A percentile compares a stretch with the other conserved stretches of the same genome.
These are phyloP conservation scores for Disparrhopalites patrizii DNA, from an alignment of 2,888 invertebrate species.

Conservation along the genomic window DNA sequence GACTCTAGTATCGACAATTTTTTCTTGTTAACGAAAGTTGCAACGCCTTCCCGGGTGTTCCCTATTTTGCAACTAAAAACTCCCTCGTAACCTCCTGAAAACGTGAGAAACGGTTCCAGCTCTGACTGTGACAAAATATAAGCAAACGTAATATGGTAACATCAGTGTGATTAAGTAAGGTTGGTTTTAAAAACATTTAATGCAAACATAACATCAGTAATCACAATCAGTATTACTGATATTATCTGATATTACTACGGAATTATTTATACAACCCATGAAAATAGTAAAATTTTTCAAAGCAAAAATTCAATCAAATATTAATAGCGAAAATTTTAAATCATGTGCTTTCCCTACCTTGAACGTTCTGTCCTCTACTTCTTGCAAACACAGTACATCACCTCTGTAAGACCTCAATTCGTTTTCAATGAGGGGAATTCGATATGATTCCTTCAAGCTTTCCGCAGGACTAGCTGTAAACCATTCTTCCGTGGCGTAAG, in stretches of 20 bases:
- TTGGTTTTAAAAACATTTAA: constrained; percentile 22
- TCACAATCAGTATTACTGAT: no score
- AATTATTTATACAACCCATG: no score
- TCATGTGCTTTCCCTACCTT: constrained; percentile 48
- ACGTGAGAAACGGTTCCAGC: constrained; percentile 34
- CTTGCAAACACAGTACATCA: constrained; percentile 87
- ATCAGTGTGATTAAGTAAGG: no score
- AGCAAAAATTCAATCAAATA: no score
- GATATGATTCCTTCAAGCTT: constrained; percentile 76
- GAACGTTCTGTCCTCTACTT: constrained; percentile 80
- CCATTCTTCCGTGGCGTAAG: constrained; percentile 80
- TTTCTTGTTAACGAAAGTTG: constrained; percentile 67
- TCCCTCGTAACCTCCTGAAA: constrained; percentile 52
- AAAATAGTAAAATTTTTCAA: no score
- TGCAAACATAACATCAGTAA: not conserved
- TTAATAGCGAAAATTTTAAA: not conserved
- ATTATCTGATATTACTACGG: no score
- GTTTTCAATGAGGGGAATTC: constrained; percentile 77
- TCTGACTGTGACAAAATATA: no score
- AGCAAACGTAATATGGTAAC: no score
- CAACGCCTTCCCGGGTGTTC: constrained; percentile 72
- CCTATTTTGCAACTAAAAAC: constrained; percentile 68
- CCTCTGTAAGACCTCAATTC: constrained; percentile 81
- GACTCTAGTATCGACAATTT: constrained; percentile 57
- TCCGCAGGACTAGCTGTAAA: constrained; percentile 73